phyloP scores from a whole-genome alignment of 2,797 vertebrate genomes.

The Netta rufina region DNA sequence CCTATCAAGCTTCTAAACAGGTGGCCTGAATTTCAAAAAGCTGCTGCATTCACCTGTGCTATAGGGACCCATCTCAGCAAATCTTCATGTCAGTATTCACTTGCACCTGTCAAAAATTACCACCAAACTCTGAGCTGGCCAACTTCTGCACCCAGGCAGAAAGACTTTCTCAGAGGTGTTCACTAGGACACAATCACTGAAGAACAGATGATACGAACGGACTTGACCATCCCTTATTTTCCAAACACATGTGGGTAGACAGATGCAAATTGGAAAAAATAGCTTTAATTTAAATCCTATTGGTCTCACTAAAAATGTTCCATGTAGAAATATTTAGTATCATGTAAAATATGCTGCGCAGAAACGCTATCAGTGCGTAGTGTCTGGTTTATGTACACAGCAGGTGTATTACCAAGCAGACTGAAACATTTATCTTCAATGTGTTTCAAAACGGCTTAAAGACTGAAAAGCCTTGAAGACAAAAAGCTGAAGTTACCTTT shows the following conservation, averaged over 20 bases:
- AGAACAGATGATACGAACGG: neutral
- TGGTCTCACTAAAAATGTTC: neutral
- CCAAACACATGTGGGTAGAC: neutral
- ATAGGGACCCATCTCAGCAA: neutral
- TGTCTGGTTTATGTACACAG: neutral
- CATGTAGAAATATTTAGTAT: neutral
- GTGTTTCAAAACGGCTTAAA: neutral
- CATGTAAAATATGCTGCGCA: neutral
- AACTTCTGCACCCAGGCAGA: neutral
- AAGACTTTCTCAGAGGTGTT: neutral
- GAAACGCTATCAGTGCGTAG: neutral
- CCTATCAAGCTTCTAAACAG: neutral
- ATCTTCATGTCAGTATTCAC: neutral
- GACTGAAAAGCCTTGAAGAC: neutral
- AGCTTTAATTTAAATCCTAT: neutral
- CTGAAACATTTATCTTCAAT: neutral
- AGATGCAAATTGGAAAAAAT: neutral
- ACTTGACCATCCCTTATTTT: neutral
- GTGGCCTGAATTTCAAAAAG: neutral
- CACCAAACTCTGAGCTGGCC: neutral
- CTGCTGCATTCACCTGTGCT: neutral
- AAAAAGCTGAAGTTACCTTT: constrained; percentile 18
- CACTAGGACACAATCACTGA: neutral
- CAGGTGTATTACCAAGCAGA: neutral
- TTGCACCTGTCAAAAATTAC: neutral